phyloP scores from a whole-genome alignment of 2,113 vertebrate genomes.

The Salvelinus sp. region DNA sequence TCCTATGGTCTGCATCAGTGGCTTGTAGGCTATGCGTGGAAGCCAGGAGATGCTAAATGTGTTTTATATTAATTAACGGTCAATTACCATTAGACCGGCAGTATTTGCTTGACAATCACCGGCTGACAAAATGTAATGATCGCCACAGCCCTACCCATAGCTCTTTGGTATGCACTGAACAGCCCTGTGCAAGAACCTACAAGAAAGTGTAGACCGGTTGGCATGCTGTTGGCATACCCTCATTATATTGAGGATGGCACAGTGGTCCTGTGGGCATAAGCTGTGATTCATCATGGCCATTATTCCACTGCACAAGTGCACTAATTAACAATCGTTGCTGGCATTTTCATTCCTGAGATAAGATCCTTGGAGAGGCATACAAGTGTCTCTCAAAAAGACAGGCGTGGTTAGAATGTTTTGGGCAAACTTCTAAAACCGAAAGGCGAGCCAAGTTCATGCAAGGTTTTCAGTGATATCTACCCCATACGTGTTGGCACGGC shows the following conservation, averaged over 20 bases:
- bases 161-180: not conserved
- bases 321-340: not conserved
- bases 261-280: not conserved
- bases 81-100: no score
- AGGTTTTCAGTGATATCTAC: not conserved
- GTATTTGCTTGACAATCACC: no score
- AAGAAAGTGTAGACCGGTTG: not conserved
- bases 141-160: not conserved
- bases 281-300: not conserved
- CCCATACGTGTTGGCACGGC: not conserved
- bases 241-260: not conserved
- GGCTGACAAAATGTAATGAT: no score
- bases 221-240: not conserved
- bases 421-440: not conserved
- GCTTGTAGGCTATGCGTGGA: no score
- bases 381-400: not conserved
- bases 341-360: not conserved
- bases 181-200: not conserved
- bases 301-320: not conserved
- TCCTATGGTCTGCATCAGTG: no score
- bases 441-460: not conserved
- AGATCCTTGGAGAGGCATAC: slow-evolving; percentile 1
- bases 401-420: not conserved
- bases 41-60: no score
- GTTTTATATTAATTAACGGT: no score